Conservation (phyloP, 2,888 invertebrate species). For the Sipunculus nudus region DNA sequence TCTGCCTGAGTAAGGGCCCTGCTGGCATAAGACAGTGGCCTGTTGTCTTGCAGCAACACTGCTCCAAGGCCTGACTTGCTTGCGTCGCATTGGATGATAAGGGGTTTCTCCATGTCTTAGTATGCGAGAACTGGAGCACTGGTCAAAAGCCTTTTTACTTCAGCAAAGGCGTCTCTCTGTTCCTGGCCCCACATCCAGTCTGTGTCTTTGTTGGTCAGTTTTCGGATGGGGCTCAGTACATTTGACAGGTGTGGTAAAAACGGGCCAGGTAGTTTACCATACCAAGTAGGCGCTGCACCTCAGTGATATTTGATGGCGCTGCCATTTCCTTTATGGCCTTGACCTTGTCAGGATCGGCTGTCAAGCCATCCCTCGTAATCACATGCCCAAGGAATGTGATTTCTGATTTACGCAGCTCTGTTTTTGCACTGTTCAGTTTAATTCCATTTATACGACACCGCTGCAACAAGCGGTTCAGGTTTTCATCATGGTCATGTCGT, state of each 20-base stretch:
- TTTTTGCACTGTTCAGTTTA: constrained; percentile 26
- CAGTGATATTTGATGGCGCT: constrained; percentile 20
- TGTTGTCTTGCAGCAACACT: no score
- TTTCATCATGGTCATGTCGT: constrained; percentile 25
- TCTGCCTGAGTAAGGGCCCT: no score
- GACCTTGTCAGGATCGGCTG: constrained; percentile 32
- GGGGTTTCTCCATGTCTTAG: constrained; percentile 24
- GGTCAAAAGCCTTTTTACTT: constrained; percentile 16
- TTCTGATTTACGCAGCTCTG: constrained; percentile 3
- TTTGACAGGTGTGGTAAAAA: constrained; percentile 29
- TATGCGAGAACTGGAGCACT: constrained; percentile 33
- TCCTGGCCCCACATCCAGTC: constrained; percentile 34
- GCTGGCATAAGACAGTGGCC: no score
- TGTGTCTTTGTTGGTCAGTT: constrained; percentile 29
- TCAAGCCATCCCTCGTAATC: constrained; percentile 24
- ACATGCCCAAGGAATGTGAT: constrained; percentile 32
- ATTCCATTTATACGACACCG: constrained; percentile 29
- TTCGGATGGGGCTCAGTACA: constrained; percentile 19
- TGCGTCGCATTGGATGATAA: constrained; percentile 36
- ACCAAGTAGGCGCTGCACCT: constrained; percentile 35
- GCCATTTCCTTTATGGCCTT: constrained; percentile 31
- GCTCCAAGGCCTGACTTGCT: constrained; percentile 40
- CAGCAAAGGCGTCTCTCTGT: constrained; percentile 38
- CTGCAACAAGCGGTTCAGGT: constrained; percentile 17
- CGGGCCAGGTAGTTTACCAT: constrained; percentile 24